Conservation (phyloP, 2,797 vertebrate genomes). For the Psittacula derbiana region DNA sequence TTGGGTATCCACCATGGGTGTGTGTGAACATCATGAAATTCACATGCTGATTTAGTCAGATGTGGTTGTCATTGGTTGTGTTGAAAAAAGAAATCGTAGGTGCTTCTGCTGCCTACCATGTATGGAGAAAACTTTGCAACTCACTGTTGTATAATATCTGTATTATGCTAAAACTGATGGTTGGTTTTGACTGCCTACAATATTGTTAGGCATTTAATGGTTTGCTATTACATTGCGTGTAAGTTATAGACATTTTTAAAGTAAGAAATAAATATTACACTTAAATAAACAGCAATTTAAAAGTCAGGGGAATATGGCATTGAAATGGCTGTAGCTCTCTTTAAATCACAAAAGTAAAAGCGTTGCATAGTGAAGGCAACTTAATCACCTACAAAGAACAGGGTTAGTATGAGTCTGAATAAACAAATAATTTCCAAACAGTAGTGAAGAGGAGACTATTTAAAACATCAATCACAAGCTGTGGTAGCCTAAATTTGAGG, state of each 20-base stretch:
- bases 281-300: background rate
- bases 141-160: background rate
- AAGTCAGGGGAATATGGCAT: background rate
- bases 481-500: background rate
- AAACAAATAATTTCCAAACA: background rate
- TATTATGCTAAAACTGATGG: background rate
- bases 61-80: background rate
- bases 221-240: background rate
- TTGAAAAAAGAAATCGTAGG: background rate
- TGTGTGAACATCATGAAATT: background rate
- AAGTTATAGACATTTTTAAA: background rate
- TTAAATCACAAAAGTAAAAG: background rate
- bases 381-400: background rate
- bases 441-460: background rate
- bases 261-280: background rate
- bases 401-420: background rate
- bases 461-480: background rate
- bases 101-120: background rate
- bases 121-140: background rate
- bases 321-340: background rate
- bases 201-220: background rate
- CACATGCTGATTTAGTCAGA: background rate
- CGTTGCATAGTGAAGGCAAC: fast-evolving
- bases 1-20: background rate
- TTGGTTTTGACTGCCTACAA: background rate